These are phyloP conservation scores for Hydropsyche tenuis DNA, from an alignment of 1,140 invertebrate species.

Conservation along the genomic window DNA sequence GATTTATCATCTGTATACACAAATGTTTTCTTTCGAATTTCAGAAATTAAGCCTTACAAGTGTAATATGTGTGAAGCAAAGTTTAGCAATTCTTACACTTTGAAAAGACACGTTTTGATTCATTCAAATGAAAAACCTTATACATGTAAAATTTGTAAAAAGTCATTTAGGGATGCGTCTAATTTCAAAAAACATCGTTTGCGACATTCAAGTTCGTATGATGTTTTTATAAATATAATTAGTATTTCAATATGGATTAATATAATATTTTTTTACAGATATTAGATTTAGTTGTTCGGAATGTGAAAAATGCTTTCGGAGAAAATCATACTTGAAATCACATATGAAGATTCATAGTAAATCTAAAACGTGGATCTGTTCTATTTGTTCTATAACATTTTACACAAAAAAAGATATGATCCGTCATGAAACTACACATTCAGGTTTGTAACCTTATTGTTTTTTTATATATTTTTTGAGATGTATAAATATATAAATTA, in stretches of 20 bases:
- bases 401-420: background rate
- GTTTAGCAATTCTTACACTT: background rate
- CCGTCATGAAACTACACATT: background rate
- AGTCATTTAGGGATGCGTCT: conserved; percentile 5
- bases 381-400: background rate
- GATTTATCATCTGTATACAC: background rate
- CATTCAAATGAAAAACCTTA: conserved; percentile 8
- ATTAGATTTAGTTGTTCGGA: background rate
- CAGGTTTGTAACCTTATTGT: background rate
- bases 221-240: background rate
- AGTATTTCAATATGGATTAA: background rate
- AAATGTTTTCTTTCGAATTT: background rate
- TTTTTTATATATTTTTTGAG: background rate
- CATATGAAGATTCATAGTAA: conserved; percentile 1
- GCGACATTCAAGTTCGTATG: background rate
- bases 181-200: conserved; percentile 4
- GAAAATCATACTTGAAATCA: conserved; percentile 3
- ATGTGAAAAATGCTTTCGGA: background rate
- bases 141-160: background rate
- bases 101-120: conserved; percentile 13
- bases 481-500: background rate
- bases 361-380: background rate
- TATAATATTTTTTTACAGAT: background rate
- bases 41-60: background rate
- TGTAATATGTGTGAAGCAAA: conserved; percentile 1